phyloP scores from a whole-genome alignment of 2,888 invertebrate genomes.

The Pristionchus arcanus region DNA sequence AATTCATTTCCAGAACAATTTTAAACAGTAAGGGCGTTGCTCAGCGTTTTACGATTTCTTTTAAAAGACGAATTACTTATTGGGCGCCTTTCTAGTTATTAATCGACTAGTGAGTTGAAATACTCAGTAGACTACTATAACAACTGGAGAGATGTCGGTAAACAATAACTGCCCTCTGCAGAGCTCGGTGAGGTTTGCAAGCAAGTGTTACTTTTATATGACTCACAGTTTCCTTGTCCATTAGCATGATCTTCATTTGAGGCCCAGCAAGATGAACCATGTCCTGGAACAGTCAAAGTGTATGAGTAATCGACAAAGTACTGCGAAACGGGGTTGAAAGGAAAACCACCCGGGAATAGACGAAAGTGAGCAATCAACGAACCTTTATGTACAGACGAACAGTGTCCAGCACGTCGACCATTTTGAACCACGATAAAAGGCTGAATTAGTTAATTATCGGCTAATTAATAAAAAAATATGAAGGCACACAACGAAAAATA shows the following conservation, averaged over 20 bases:
- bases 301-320: background rate
- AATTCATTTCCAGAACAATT: too few species aligned
- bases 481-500: background rate
- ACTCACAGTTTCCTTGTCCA: slow-evolving; percentile 96
- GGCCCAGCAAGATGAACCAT: slow-evolving; percentile 98
- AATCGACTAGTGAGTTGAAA: background rate
- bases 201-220: background rate
- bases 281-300: slow-evolving; percentile 83
- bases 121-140: background rate
- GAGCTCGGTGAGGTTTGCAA: too few species aligned
- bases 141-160: background rate
- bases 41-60: too few species aligned
- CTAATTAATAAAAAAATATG: background rate
- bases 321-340: background rate
- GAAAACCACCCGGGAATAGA: background rate
- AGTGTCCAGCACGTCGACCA: slow-evolving; percentile 66
- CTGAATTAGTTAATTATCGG: background rate
- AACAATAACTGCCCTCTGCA: background rate
- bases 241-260: slow-evolving; percentile 97
- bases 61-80: too few species aligned
- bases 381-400: slow-evolving; percentile 63
- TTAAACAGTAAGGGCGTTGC: too few species aligned
- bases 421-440: background rate
- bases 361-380: background rate
- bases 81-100: too few species aligned